Conservation (phyloP, 2,888 invertebrate genomes). For the Arrhopalites spinosus region DNA sequence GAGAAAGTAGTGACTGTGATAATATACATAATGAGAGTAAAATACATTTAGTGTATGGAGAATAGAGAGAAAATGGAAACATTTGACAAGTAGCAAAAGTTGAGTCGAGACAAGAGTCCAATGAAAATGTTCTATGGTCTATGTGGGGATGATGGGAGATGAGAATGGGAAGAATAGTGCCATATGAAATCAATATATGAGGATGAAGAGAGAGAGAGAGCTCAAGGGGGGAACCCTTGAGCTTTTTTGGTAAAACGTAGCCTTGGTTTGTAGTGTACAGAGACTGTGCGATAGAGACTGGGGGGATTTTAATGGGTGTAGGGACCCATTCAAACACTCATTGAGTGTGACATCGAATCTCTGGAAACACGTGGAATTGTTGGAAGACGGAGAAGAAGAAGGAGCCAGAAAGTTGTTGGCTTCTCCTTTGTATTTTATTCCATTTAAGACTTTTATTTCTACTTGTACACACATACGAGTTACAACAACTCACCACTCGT, state of each 20-base stretch:
- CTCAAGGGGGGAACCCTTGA: slow-evolving; percentile 20
- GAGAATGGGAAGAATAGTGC: slow-evolving; percentile 8
- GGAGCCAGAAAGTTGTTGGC: slow-evolving; percentile 11
- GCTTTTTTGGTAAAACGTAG: neutral
- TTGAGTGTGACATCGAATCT: slow-evolving; percentile 23
- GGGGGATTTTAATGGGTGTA: slow-evolving; percentile 5
- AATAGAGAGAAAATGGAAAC: neutral
- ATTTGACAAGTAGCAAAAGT: neutral
- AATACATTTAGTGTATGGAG: neutral
- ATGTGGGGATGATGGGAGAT: neutral
- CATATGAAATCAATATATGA: slow-evolving; percentile 28
- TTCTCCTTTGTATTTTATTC: slow-evolving; percentile 19
- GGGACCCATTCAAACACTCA: slow-evolving; percentile 23
- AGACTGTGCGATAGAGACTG: slow-evolving; percentile 5
- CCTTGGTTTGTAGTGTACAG: too few relatives aligned
- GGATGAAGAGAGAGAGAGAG: slow-evolving; percentile 21
- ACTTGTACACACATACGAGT: neutral
- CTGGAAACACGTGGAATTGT: slow-evolving; percentile 26
- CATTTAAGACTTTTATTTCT: slow-evolving; percentile 14
- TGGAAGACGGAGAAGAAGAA: neutral
- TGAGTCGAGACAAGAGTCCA: neutral
- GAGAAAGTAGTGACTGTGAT: too few relatives aligned
- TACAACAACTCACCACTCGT: too few relatives aligned
- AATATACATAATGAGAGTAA: too few relatives aligned
- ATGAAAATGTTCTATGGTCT: neutral